A percentile compares a stretch with the other conserved stretches of the same genome.
Evolutionary conservation across 2,797 vertebrate genomes (phyloP).

Genomic region (Lateolabrax maculatus): DNA sequence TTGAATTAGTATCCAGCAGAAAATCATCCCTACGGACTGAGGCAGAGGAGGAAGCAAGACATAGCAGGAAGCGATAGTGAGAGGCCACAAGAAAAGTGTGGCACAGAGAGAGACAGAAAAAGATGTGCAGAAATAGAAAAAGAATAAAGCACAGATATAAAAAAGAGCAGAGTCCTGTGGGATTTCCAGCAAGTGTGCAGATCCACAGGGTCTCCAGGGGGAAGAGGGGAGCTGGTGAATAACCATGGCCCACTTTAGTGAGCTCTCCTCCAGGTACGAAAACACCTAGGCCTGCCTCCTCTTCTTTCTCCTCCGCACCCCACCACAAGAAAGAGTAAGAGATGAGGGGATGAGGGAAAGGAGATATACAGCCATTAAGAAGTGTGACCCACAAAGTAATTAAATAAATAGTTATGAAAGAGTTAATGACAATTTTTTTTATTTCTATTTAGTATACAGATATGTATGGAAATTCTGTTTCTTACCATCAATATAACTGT

Average conservation of each 20-base stretch:
- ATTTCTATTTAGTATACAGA: not conserved
- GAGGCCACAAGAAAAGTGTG: conserved; percentile 66
- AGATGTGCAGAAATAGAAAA: conserved; percentile 64
- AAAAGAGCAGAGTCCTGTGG: conserved; percentile 70
- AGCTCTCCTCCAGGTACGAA: conserved; percentile 76
- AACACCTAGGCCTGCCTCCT: conserved; percentile 53
- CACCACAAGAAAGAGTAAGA: conserved; percentile 40
- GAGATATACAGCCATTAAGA: conserved; percentile 8
- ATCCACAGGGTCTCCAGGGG: conserved; percentile 74
- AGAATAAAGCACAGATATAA: conserved; percentile 69
- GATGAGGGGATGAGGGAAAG: not conserved
- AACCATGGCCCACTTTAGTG: conserved; percentile 86
- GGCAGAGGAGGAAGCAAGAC: conserved; percentile 48
- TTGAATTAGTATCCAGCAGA: conserved; percentile 62
- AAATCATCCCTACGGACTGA: conserved; percentile 66
- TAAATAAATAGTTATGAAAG: conserved; percentile 27
- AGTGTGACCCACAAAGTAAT: conserved; percentile 38
- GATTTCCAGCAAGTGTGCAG: conserved; percentile 54
- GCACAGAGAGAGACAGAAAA: conserved; percentile 53
- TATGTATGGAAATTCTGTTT: not conserved
- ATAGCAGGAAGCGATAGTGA: conserved; percentile 20
- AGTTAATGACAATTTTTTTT: conserved; percentile 2
- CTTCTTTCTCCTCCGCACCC: conserved; percentile 27
- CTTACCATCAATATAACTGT: not conserved
- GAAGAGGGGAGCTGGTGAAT: conserved; percentile 80